Conservation (phyloP, 2,797 vertebrate genomes). For the Borostomias antarcticus region DNA sequence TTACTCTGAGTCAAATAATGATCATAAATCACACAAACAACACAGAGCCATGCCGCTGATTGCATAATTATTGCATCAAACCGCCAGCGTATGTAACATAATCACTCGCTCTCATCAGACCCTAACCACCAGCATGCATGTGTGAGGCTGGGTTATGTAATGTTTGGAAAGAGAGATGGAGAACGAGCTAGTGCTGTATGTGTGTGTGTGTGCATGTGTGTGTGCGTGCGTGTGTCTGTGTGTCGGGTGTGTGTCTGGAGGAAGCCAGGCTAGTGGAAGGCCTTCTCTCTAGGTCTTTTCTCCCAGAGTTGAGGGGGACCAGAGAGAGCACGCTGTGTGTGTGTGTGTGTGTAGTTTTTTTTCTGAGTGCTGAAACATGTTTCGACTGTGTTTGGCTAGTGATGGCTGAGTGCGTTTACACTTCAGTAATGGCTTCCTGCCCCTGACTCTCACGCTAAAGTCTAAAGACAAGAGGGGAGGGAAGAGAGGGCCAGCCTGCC, state of each 20-base stretch:
- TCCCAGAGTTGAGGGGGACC: constrained; percentile 30
- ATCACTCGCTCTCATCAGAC: constrained; percentile 72
- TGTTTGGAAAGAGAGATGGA: constrained; percentile 54
- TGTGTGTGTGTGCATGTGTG: too few species aligned
- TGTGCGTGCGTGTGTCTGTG: not conserved
- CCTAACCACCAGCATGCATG: constrained; percentile 63
- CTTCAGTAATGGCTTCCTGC: constrained; percentile 76
- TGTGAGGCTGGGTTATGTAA: constrained; percentile 63
- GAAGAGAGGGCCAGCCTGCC: constrained; percentile 28
- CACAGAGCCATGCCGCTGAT: constrained; percentile 67
- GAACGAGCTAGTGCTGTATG: too few species aligned
- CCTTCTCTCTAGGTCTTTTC: constrained; percentile 29
- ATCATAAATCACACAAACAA: constrained; percentile 64
- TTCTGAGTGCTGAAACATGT: constrained; percentile 56
- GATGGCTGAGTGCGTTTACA: constrained; percentile 72
- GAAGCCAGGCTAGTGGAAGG: constrained; percentile 16
- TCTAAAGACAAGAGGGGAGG: constrained; percentile 50
- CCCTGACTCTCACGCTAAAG: constrained; percentile 64
- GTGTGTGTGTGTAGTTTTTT: constrained; percentile 21
- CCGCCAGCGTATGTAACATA: constrained; percentile 68
- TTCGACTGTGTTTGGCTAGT: constrained; percentile 63
- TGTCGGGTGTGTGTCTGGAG: not conserved
- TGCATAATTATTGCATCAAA: constrained; percentile 73
- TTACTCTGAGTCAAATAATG: constrained; percentile 62
- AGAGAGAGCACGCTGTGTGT: constrained; percentile 36